phyloP scores from a whole-genome alignment of 2,113 vertebrate genomes.

The Thalassoma bifasciatum region DNA sequence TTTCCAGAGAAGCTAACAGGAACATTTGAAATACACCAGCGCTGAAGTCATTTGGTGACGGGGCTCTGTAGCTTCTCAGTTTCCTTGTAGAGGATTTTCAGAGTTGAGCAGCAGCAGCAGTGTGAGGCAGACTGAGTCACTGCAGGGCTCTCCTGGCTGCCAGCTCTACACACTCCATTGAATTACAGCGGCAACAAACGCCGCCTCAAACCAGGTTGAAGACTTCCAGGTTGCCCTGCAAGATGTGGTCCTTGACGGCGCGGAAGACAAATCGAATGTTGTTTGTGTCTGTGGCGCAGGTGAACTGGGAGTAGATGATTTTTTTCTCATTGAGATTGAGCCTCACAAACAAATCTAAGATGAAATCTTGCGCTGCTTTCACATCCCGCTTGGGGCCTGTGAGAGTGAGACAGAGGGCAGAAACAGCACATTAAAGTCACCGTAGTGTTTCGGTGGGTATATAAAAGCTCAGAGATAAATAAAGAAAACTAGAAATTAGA shows the following conservation, averaged over 20 bases:
- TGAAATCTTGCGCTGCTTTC: constrained; percentile 85
- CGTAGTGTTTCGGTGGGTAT: background rate
- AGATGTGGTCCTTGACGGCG: constrained; percentile 81
- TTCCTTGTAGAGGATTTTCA: constrained; percentile 65
- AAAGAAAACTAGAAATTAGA: background rate
- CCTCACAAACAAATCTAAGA: constrained; percentile 88
- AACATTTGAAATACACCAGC: constrained; percentile 64
- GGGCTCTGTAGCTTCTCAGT: constrained; percentile 50
- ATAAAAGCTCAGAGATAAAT: background rate
- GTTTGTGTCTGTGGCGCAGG: constrained; percentile 83
- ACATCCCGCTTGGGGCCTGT: constrained; percentile 87
- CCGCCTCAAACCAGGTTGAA: constrained; percentile 84
- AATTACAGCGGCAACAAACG: constrained; percentile 13
- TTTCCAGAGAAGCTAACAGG: constrained; percentile 55
- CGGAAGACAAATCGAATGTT: constrained; percentile 83
- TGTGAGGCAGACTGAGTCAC: constrained; percentile 42
- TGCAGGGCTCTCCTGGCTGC: constrained; percentile 40
- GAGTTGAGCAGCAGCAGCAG: constrained; percentile 56
- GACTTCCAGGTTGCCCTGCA: constrained; percentile 86
- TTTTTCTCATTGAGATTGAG: constrained; percentile 88
- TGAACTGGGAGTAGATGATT: constrained; percentile 88
- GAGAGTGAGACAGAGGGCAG: constrained; percentile 18
- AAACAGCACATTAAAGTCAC: background rate
- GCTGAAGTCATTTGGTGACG: constrained; percentile 59
- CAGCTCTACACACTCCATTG: constrained; percentile 39